A percentile compares a stretch with the other conserved stretches of the same genome.
Conservation (phyloP, 2,888 invertebrate species). For the Drosophila maculinotata region DNA sequence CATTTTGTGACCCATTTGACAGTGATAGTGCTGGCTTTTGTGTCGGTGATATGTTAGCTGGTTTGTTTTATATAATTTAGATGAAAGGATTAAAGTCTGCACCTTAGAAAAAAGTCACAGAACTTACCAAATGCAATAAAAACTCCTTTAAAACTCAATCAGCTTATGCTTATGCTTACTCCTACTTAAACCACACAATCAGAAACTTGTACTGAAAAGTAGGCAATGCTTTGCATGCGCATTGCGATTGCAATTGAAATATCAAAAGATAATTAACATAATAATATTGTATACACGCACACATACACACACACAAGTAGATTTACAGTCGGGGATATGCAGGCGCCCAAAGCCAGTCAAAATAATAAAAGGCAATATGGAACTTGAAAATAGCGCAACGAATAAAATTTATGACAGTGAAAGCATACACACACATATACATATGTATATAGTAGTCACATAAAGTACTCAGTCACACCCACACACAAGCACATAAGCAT, state of each 20-base stretch:
- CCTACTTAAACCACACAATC: neutral
- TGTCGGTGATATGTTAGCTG: too few relatives aligned
- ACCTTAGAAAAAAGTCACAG: too few relatives aligned
- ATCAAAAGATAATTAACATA: constrained; percentile 75
- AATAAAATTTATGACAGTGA: constrained; percentile 64
- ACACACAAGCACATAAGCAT: constrained; percentile 16
- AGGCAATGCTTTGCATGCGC: constrained; percentile 4
- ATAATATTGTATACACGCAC: constrained; percentile 48
- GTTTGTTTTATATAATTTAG: too few relatives aligned
- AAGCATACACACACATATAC: constrained; percentile 19
- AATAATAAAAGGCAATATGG: constrained; percentile 67
- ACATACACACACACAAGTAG: neutral
- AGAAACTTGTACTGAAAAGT: neutral
- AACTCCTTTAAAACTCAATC: constrained; percentile 11
- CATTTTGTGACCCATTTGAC: too few relatives aligned
- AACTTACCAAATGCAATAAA: constrained; percentile 11
- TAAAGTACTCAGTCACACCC: constrained; percentile 51
- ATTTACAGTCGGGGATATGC: neutral
- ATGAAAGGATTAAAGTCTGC: too few relatives aligned
- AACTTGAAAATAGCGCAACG: constrained; percentile 50
- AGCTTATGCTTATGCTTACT: constrained; percentile 2
- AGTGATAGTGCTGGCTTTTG: too few relatives aligned
- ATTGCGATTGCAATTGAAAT: constrained; percentile 65
- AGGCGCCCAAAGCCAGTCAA: constrained; percentile 22
- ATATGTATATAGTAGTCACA: constrained; percentile 49